A percentile compares a stretch with the other conserved stretches of the same genome.
Evolutionary conservation across 2,113 vertebrate genomes (phyloP).

Genomic region (Globicephala melas): DNA sequence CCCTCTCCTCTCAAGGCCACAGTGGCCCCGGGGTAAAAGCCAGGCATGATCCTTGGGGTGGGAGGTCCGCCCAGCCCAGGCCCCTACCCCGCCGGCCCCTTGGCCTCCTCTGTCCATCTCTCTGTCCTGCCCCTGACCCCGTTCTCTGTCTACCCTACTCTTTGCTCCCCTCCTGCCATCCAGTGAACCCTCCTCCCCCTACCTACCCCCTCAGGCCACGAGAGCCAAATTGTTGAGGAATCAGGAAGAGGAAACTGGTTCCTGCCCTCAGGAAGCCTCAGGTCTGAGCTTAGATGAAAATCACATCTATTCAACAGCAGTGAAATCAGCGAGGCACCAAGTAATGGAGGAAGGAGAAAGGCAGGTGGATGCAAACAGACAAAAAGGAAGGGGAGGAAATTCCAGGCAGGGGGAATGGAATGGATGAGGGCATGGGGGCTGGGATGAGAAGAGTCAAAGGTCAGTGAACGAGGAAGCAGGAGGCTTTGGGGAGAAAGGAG

Average conservation of each 20-base stretch:
- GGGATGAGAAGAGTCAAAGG: background rate
- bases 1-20: background rate
- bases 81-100: background rate
- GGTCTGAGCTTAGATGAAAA: slow-evolving; percentile 52
- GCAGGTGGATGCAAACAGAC: background rate
- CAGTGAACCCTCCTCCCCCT: background rate
- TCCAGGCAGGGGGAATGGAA: background rate
- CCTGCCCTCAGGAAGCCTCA: slow-evolving; percentile 47
- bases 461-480: background rate
- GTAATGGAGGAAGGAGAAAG: background rate
- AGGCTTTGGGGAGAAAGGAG: background rate
- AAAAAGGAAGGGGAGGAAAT: background rate
- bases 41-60: background rate
- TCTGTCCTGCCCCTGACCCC: background rate
- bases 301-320: background rate
- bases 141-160: background rate
- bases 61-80: background rate
- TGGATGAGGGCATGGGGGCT: background rate
- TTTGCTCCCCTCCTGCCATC: slow-evolving; percentile 32
- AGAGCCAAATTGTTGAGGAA: slow-evolving; percentile 57
- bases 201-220: slow-evolving; percentile 5
- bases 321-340: slow-evolving; percentile 25
- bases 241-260: slow-evolving; percentile 47
- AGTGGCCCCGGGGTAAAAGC: background rate
- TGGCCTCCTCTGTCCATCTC: slow-evolving; percentile 1